These are phyloP conservation scores for Laothoe populi DNA, from an alignment of 2,888 invertebrate genomes.

Conservation along the genomic window DNA sequence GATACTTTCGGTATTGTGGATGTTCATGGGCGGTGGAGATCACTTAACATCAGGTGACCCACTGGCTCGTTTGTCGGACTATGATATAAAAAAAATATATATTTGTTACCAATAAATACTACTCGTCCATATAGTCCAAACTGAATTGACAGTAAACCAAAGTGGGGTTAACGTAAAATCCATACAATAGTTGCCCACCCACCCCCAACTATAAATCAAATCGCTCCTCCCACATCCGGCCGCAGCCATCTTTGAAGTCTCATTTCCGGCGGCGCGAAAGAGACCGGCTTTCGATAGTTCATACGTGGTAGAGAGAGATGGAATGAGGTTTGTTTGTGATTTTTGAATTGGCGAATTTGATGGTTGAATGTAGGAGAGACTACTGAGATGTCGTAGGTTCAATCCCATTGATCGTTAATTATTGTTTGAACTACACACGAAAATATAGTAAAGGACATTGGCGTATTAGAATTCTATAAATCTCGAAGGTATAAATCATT, in stretches of 20 bases:
- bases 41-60: background rate
- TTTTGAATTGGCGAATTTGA: slow-evolving; percentile 38
- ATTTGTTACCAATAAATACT: background rate
- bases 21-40: too few relatives aligned
- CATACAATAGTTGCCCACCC: slow-evolving; percentile 38
- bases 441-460: too few relatives aligned
- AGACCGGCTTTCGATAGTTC: slow-evolving; percentile 52
- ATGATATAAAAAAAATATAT: too few relatives aligned
- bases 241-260: slow-evolving; percentile 83
- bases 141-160: slow-evolving; percentile 35
- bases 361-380: background rate
- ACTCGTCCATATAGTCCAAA: slow-evolving; percentile 22
- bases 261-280: slow-evolving; percentile 70
- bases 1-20: too few relatives aligned
- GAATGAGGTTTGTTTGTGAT: slow-evolving; percentile 47
- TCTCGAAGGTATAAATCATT: too few relatives aligned
- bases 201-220: slow-evolving; percentile 76
- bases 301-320: slow-evolving; percentile 43
- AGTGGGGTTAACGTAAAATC: slow-evolving; percentile 43
- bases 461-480: too few relatives aligned
- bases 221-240: slow-evolving; percentile 78
- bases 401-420: too few relatives aligned
- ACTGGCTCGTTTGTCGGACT: too few relatives aligned
- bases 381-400: too few relatives aligned
- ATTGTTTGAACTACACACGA: too few relatives aligned